Conservation (phyloP, 2,888 invertebrate species). For the Hirtodrosophila alboralis region DNA sequence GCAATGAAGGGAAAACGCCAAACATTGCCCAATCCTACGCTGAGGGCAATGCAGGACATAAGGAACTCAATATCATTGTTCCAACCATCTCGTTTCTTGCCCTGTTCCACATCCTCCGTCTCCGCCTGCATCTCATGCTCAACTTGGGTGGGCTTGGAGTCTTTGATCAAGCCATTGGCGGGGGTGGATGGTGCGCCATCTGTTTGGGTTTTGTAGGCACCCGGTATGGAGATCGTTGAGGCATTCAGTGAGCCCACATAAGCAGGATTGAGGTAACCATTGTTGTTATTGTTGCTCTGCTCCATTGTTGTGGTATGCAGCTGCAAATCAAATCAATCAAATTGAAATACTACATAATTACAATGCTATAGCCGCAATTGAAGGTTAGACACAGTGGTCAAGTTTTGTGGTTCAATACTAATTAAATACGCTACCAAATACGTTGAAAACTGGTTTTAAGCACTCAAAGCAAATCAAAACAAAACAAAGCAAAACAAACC, state of each 20-base stretch:
- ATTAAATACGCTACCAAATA: conserved; percentile 24
- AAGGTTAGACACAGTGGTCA: conserved; percentile 69
- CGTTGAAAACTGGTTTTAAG: conserved; percentile 30
- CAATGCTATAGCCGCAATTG: neutral
- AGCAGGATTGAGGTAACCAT: conserved; percentile 70
- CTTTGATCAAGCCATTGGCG: conserved; percentile 31
- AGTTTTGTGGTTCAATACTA: conserved; percentile 58
- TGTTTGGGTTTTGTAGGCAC: conserved; percentile 54
- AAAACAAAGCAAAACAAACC: conserved; percentile 5
- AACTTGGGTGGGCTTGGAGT: conserved; percentile 7
- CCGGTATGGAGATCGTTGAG: conserved; percentile 70
- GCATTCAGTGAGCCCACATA: conserved; percentile 70
- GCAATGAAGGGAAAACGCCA: conserved; percentile 89
- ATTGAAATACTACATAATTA: conserved; percentile 1
- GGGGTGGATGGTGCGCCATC: conserved; percentile 16
- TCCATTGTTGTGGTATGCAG: conserved; percentile 36
- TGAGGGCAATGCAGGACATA: conserved; percentile 86
- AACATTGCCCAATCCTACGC: conserved; percentile 88
- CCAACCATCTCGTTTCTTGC: conserved; percentile 85
- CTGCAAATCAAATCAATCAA: conserved; percentile 56
- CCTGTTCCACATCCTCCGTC: conserved; percentile 23
- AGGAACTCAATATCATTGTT: conserved; percentile 87
- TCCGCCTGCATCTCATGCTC: conserved; percentile 3
- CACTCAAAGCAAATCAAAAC: conserved; percentile 8
- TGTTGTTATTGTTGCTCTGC: conserved; percentile 32